phyloP scores from a whole-genome alignment of 2,113 vertebrate genomes.

The Alethe castanea region DNA sequence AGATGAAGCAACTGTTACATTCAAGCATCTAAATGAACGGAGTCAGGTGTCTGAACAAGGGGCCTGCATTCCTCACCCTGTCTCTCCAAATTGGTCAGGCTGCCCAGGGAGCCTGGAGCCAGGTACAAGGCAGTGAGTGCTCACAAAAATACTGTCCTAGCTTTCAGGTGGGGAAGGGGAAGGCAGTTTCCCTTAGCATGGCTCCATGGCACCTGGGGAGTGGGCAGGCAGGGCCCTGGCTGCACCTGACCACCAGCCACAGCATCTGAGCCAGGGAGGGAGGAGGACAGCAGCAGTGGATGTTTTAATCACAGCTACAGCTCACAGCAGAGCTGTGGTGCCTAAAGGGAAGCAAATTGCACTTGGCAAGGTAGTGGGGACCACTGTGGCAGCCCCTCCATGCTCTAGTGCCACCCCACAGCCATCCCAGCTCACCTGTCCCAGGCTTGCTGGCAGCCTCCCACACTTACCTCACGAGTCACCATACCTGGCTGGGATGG shows the following conservation, averaged over 20 bases:
- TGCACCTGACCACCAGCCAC: background rate
- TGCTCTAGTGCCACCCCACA: background rate
- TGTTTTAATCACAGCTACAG: background rate
- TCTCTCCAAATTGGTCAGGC: background rate
- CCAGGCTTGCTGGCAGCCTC: background rate
- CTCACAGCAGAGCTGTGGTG: background rate
- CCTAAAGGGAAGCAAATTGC: background rate
- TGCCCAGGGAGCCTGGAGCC: background rate
- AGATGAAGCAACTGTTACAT: conserved; percentile 53
- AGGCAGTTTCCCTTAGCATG: background rate
- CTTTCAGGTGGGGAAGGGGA: background rate
- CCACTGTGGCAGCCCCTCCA: background rate
- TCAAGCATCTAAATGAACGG: conserved; percentile 26
- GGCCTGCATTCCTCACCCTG: background rate
- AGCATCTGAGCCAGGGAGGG: background rate
- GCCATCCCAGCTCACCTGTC: background rate
- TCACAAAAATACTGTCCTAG: background rate
- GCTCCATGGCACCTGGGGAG: background rate
- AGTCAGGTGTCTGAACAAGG: background rate
- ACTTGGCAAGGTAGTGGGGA: background rate
- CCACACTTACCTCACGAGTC: background rate
- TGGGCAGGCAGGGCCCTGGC: accelerated
- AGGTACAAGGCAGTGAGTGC: accelerated
- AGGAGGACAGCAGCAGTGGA: accelerated
- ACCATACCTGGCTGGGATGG: background rate